Conservation (phyloP, 2,113 vertebrate genomes). For the Anarhynchus alexandrinus region DNA sequence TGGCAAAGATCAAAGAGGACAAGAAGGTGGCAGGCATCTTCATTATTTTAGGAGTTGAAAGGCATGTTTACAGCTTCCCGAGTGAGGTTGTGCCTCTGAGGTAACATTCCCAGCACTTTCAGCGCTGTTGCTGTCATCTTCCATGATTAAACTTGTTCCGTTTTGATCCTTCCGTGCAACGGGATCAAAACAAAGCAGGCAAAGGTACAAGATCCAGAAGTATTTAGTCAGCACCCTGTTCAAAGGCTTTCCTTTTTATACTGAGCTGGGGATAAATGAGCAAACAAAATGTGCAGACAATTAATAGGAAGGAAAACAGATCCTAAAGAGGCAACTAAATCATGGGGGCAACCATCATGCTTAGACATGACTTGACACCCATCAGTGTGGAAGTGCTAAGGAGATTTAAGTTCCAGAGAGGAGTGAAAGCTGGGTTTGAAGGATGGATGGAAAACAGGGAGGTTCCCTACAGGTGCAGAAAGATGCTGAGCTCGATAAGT, state of each 20-base stretch:
- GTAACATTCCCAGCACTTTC: neutral
- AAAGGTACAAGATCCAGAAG: neutral
- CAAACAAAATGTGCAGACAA: neutral
- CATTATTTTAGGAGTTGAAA: neutral
- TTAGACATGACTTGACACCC: accelerated
- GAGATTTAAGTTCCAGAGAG: neutral
- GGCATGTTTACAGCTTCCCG: neutral
- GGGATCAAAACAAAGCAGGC: constrained; percentile 5
- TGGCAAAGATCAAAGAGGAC: constrained; percentile 14
- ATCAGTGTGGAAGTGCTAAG: neutral
- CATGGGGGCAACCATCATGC: accelerated
- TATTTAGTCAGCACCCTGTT: constrained; percentile 4
- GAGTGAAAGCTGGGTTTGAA: neutral
- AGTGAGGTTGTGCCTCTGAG: neutral
- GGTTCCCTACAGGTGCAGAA: neutral
- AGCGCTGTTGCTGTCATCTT: neutral
- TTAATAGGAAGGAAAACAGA: neutral
- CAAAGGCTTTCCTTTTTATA: neutral
- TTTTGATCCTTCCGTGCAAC: neutral
- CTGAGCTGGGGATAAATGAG: neutral
- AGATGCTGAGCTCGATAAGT: neutral
- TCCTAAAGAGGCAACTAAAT: neutral
- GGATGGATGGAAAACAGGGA: neutral
- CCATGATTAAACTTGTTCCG: constrained; percentile 7
- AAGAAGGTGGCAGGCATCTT: neutral